Conservation (phyloP, 2,113 vertebrate species). For the Aegotheles bennettii region DNA sequence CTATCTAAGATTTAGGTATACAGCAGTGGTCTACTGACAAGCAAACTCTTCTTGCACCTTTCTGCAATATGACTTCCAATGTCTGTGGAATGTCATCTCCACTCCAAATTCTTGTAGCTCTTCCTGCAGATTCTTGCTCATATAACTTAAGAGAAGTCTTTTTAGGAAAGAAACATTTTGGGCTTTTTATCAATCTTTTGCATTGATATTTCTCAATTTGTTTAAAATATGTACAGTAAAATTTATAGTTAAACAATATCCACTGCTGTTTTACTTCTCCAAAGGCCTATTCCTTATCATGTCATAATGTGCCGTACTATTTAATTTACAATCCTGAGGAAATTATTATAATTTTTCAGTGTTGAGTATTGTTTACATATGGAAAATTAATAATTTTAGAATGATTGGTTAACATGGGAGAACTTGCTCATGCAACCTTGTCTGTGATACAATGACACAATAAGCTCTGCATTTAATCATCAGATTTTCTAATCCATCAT, state of each 20-base stretch:
- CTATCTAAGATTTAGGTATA: background rate
- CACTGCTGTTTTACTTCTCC: background rate
- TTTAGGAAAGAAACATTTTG: background rate
- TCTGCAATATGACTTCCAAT: background rate
- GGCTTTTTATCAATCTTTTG: background rate
- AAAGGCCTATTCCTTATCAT: background rate
- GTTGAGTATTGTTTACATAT: background rate
- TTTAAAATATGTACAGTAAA: background rate
- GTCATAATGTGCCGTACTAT: background rate
- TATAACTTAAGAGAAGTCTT: background rate
- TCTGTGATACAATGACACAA: background rate
- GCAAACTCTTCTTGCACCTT: background rate
- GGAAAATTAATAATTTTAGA: background rate
- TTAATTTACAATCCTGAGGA: background rate
- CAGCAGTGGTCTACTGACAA: background rate
- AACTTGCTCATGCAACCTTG: background rate
- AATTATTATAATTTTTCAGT: background rate
- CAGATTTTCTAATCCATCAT: background rate
- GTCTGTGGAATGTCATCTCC: background rate
- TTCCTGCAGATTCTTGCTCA: background rate
- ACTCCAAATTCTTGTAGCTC: background rate
- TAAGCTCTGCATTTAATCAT: background rate
- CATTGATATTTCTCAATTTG: background rate
- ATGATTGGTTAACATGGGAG: background rate
- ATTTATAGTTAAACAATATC: background rate